Base-by-base conservation (phyloP, 2,797 vertebrate genomes). In the Pipistrellus pygmaeus region DNA sequence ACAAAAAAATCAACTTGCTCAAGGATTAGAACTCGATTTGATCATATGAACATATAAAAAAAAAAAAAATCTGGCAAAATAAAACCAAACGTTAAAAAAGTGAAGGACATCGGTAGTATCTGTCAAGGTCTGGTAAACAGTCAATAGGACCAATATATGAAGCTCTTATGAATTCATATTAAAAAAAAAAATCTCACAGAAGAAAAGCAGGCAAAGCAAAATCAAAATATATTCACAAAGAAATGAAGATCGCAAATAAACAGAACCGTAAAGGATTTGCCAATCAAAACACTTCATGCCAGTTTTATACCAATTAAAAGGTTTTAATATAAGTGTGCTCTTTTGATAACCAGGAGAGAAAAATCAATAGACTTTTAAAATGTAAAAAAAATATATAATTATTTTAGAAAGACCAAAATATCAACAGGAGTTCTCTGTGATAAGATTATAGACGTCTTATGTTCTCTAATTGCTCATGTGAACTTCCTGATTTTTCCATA, bases 401-500 rank as follows among this genome's bases (percentile, higher is more conserved):
- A 12, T 62, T 90, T 12, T 77, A 48, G n/a, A 93, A 92, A 91
- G 41, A 64, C 6, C 38, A 87, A 88, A 92, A 94, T 90, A 93
- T 53, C 66, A 87, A 66, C 10, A 85, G 9, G 18, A 53, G 21
- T 81, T 85, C 83, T 73, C 35, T 77, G 30, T 69, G 44, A 27
- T 78, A 73, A 91, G 89, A 82, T 77, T 57, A 71, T 18, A 14
- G 27, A 81, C 4, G 25, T 72, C 71, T 71, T 30, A 7, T 66
- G 35, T 75, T 90, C 44, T 83, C 15, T 53, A 48, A 64, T 73
- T 85, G 41, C 71, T 89, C 89, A 93, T 30, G 18, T 48, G 30
- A 82, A 94, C 44, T 85, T 91, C 60, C 38, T 82, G 82, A 44
- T 30, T 89, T 96, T 93, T 84, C 91, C 85, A 44, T 55, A 77